Percentiles rank a stretch among this genome's conserved stretches.
phyloP scores from a whole-genome alignment of 2,797 vertebrate genomes.

The Podarcis siculus region DNA sequence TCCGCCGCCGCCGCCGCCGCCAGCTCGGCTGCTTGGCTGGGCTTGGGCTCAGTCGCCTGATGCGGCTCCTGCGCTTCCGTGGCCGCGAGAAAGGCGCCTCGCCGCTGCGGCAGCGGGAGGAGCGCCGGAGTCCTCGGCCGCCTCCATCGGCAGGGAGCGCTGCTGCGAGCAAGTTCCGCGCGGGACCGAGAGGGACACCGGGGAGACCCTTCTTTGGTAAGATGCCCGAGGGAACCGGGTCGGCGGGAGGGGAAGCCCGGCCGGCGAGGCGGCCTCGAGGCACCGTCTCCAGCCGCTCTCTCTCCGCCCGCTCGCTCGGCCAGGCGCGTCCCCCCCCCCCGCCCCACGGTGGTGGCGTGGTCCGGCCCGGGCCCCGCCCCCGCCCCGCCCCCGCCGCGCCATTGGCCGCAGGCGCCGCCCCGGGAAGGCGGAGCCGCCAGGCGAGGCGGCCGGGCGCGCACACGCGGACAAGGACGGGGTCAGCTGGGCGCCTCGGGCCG shows the following conservation, averaged over 20 bases:
- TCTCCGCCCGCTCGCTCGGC: not conserved
- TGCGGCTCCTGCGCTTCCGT: not conserved
- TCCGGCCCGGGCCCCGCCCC: conserved; percentile 30
- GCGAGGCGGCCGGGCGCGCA: not conserved
- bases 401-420: not conserved
- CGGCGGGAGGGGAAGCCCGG: not conserved
- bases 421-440: not conserved
- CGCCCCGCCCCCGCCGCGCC: not conserved
- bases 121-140: not conserved
- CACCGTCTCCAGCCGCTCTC: no score
- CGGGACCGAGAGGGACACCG: not conserved
- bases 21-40: not conserved
- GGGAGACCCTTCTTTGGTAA: no score
- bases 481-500: not conserved
- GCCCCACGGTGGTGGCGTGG: conserved; percentile 16
- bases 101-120: not conserved
- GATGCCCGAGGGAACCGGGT: not conserved
- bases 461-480: not conserved
- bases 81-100: not conserved
- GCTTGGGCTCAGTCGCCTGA: not conserved
- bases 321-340: not conserved
- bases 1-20: not conserved
- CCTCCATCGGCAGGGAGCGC: conserved; percentile 3
- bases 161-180: not conserved
- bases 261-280: no score